A percentile compares a stretch with the other conserved stretches of the same genome.
Evolutionary conservation across 2,888 invertebrate genomes (phyloP).

Genomic region (Malacosoma neustria): DNA sequence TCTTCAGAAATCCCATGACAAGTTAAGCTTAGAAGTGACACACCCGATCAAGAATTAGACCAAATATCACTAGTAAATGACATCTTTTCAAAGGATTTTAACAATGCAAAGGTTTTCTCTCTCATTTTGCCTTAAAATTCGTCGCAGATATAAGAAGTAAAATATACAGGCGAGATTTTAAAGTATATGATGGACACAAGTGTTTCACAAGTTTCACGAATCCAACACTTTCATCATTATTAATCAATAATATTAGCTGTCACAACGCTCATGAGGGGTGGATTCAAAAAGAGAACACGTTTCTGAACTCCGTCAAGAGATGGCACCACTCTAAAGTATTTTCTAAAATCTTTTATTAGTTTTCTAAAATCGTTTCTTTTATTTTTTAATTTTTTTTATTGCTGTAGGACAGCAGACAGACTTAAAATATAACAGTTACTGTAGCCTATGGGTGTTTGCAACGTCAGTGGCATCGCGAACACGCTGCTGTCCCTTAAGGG

Average conservation of each 20-base stretch:
- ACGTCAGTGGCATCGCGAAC: no score
- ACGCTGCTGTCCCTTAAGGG: no score
- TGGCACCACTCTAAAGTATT: no score
- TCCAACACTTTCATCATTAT: slow-evolving; percentile 14
- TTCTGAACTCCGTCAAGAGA: no score
- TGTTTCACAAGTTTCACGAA: slow-evolving; percentile 14
- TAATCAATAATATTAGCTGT: slow-evolving; percentile 16
- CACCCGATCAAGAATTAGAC: slow-evolving; percentile 10
- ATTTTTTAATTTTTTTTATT: no score
- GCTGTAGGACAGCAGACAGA: no score
- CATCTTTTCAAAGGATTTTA: slow-evolving; percentile 15
- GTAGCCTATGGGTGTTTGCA: no score
- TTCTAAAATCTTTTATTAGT: no score
- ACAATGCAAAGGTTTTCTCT: slow-evolving; percentile 11
- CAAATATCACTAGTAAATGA: slow-evolving; percentile 13
- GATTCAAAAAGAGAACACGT: no score
- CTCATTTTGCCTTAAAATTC: slow-evolving; percentile 13
- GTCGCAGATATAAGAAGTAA: slow-evolving; percentile 13
- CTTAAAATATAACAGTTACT: no score
- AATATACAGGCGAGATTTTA: slow-evolving; percentile 14
- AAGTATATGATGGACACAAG: slow-evolving; percentile 13
- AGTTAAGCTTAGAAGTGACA: slow-evolving; percentile 9
- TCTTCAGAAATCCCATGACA: slow-evolving; percentile 8
- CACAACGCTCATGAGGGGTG: no score
- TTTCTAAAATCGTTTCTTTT: no score